Percentiles rank a stretch among this genome's conserved stretches.
Conservation (phyloP, 2,113 vertebrate genomes). For the Martes martes region DNA sequence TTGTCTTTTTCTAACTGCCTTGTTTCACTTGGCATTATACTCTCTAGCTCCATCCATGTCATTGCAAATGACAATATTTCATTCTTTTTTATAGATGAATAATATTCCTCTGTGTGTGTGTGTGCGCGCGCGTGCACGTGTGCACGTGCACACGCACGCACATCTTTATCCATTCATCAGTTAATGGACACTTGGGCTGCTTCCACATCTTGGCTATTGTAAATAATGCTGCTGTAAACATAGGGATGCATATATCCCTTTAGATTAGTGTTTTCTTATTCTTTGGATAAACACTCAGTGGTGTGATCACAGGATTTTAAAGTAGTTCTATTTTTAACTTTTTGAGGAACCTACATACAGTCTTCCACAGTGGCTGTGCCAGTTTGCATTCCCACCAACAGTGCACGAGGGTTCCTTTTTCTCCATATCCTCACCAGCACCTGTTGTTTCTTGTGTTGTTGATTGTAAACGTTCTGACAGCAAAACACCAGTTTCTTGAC, state of each 20-base stretch:
- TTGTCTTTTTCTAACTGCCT: not conserved
- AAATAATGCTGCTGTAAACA: not conserved
- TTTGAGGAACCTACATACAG: not conserved
- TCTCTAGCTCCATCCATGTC: not conserved
- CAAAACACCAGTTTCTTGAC: not conserved
- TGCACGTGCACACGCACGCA: not conserved
- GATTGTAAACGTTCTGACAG: not conserved
- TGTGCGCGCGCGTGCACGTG: too few species aligned
- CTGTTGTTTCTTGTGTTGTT: not conserved
- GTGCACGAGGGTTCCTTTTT: not conserved
- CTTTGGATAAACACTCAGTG: not conserved
- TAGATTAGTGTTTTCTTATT: not conserved
- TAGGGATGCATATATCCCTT: not conserved
- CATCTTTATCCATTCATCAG: not conserved
- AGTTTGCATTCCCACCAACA: not conserved
- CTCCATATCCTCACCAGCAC: not conserved
- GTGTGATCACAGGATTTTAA: not conserved
- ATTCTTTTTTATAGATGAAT: not conserved
- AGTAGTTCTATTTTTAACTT: not conserved
- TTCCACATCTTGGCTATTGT: not conserved
- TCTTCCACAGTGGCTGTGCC: not conserved
- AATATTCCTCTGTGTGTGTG: not conserved
- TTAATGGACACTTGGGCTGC: not conserved
- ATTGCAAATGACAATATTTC: not conserved
- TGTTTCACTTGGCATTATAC: not conserved